Conservation (phyloP, 2,888 invertebrate species). For the Leucophenga montana region DNA sequence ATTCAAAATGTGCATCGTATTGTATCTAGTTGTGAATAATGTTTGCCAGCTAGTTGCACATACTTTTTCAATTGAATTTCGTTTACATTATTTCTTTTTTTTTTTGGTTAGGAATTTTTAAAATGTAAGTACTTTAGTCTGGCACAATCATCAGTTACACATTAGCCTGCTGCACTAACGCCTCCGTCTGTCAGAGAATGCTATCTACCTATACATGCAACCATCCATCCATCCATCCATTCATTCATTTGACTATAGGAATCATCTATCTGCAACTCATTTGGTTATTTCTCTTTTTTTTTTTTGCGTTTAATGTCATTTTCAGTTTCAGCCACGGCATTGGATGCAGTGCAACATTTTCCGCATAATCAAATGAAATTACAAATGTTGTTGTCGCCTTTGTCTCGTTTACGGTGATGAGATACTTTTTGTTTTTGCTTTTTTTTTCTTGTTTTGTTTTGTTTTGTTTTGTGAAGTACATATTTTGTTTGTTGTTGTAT, state of each 20-base stretch:
- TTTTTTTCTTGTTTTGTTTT: not conserved
- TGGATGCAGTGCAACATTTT: constrained; percentile 34
- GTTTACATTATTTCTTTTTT: not conserved
- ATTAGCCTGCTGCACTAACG: not conserved
- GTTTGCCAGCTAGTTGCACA: constrained; percentile 12
- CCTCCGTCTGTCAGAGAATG: constrained; percentile 27
- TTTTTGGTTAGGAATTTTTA: too few relatives aligned
- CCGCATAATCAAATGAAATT: constrained; percentile 62
- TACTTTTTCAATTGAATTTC: not conserved
- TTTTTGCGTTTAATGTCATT: too few relatives aligned
- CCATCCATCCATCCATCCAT: constrained; percentile 26
- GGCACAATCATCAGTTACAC: not conserved
- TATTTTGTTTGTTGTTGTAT: too few relatives aligned
- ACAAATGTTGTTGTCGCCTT: constrained; percentile 40
- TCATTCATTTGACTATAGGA: constrained; percentile 28
- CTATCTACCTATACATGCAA: too few relatives aligned
- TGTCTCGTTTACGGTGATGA: constrained; percentile 9
- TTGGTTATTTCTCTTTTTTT: constrained; percentile 1
- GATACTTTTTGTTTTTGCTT: not conserved
- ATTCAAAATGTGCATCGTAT: too few relatives aligned
- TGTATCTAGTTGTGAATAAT: not conserved
- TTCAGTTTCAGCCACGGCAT: not conserved
- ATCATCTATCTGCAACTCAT: constrained; percentile 35
- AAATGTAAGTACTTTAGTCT: too few relatives aligned
- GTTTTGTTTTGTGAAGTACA: not conserved